Percentiles rank a stretch among this genome's conserved stretches.
These are phyloP conservation scores for Gastrophryne carolinensis DNA, from an alignment of 2,797 vertebrate genomes.

Conservation along the genomic window DNA sequence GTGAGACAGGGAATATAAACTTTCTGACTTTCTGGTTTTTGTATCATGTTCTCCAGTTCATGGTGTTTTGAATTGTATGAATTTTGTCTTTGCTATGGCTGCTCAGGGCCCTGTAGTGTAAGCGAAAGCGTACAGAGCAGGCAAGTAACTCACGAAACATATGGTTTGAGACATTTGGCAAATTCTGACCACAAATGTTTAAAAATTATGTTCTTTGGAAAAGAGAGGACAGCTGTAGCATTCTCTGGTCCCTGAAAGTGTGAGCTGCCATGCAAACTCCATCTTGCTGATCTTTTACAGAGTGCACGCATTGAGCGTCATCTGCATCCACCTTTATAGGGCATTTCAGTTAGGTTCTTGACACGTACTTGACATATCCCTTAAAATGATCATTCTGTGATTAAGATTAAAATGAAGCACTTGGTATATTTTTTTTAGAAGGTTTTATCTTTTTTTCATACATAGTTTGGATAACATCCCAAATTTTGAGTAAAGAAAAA, in stretches of 20 bases:
- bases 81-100: background rate
- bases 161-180: constrained; percentile 38
- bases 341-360: background rate
- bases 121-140: constrained; percentile 48
- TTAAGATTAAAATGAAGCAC: no score
- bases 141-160: constrained; percentile 37
- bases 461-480: no score
- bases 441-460: no score
- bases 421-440: no score
- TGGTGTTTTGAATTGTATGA: background rate
- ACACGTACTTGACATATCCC: no score
- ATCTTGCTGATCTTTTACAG: constrained; percentile 20
- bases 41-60: background rate
- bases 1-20: background rate
- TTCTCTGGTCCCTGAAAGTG: constrained; percentile 36
- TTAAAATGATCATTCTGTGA: no score
- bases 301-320: background rate
- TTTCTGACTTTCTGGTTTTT: background rate
- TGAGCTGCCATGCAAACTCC: constrained; percentile 37
- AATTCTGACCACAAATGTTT: constrained; percentile 49
- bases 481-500: no score
- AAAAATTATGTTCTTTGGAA: constrained; percentile 46
- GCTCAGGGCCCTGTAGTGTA: constrained; percentile 22
- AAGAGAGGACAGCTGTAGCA: constrained; percentile 50
- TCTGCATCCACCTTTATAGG: background rate